Evolutionary conservation across 2,888 invertebrate genomes (phyloP).

Genomic region (Spatulosminthurus flaviceps): DNA sequence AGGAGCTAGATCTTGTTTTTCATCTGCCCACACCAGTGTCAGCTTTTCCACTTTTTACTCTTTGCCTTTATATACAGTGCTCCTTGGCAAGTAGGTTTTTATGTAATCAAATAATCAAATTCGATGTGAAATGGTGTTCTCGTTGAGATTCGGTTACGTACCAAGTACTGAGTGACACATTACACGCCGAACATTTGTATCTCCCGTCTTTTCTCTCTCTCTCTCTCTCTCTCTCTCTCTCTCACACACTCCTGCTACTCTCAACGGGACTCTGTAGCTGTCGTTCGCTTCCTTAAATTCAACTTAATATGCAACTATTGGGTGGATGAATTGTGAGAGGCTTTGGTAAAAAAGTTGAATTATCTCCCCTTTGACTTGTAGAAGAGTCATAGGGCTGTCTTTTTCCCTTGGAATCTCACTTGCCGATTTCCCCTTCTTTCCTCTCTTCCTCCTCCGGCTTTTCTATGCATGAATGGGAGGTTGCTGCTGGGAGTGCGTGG

Average conservation of each 20-base stretch:
- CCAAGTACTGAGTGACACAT: conserved; percentile 27
- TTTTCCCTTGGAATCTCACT: conserved; percentile 32
- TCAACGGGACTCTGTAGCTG: not conserved
- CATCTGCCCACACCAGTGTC: not conserved
- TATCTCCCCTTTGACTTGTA: not conserved
- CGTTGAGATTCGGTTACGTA: conserved; percentile 32
- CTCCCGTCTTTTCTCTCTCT: conserved; percentile 12
- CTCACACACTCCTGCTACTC: no score
- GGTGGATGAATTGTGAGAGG: conserved; percentile 35
- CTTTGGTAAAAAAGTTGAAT: conserved; percentile 32
- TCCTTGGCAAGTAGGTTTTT: conserved; percentile 34
- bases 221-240: conserved; percentile 2
- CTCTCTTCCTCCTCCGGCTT: no score
- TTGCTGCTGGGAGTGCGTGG: not conserved
- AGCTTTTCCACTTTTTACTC: not conserved
- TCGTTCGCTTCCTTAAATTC: conserved; percentile 11
- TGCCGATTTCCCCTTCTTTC: conserved; percentile 32
- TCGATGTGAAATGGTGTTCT: conserved; percentile 42
- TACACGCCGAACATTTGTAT: not conserved
- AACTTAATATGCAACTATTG: conserved; percentile 14
- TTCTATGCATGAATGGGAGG: not conserved
- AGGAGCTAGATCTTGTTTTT: conserved; percentile 1
- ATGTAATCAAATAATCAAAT: conserved; percentile 51
- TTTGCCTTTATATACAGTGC: not conserved
- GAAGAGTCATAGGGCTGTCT: not conserved